Percentiles rank a stretch among this genome's conserved stretches.
phyloP scores from a whole-genome alignment of 2,797 vertebrate genomes.

The Dicrostonyx torquatus region DNA sequence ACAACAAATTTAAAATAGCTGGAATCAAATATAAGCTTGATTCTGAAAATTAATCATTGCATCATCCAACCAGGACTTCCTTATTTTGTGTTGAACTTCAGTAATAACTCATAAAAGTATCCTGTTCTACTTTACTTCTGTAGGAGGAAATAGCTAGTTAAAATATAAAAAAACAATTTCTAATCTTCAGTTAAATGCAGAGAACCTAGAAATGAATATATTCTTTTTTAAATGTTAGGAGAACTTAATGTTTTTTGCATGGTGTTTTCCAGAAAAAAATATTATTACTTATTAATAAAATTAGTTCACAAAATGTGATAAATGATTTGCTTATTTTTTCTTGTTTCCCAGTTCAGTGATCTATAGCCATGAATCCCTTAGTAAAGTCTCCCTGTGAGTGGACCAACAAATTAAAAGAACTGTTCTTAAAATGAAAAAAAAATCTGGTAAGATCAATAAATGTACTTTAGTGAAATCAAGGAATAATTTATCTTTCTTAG shows the following conservation, averaged over 20 bases:
- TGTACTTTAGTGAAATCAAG: constrained; percentile 57
- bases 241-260: neutral
- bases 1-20: neutral
- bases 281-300: neutral
- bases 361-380: neutral
- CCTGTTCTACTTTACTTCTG: neutral
- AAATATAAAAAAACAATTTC: neutral
- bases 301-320: neutral
- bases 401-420: constrained; percentile 61
- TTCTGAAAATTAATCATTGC: constrained; percentile 30
- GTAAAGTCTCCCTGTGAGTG: constrained; percentile 20
- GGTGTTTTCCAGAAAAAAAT: neutral
- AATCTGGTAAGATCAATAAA: constrained; percentile 64
- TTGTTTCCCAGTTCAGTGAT: constrained; percentile 22
- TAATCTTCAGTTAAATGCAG: neutral
- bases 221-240: constrained; percentile 21
- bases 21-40: constrained; percentile 30
- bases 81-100: neutral
- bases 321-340: neutral
- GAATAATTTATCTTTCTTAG: constrained; percentile 67
- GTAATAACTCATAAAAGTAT: neutral
- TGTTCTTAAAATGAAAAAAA: constrained; percentile 37
- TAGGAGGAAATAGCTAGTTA: neutral
- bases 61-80: neutral
- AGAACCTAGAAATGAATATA: neutral